Percentiles rank a stretch among this genome's conserved stretches.
Conservation (phyloP, 2,888 invertebrate species). For the Mactromeris polynyma region DNA sequence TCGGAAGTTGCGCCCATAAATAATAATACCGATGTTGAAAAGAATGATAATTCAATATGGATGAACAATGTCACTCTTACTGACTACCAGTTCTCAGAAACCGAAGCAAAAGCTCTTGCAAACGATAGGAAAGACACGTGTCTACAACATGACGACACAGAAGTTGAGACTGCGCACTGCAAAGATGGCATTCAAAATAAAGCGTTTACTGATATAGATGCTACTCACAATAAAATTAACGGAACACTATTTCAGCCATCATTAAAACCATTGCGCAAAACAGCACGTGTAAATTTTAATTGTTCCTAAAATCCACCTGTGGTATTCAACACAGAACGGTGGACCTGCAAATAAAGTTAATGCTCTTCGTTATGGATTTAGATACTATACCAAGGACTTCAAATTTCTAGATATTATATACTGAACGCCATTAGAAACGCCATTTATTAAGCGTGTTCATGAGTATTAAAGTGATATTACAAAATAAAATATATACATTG, state of each 20-base stretch:
- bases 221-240: neutral
- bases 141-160: neutral
- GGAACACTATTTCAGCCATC: neutral
- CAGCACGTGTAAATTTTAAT: neutral
- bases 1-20: neutral
- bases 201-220: neutral
- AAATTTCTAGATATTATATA: no score
- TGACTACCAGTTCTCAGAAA: neutral
- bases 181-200: neutral
- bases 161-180: neutral
- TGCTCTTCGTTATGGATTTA: no score
- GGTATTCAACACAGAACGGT: neutral
- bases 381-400: no score
- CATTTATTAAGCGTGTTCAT: no score
- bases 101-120: neutral
- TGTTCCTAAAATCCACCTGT: neutral
- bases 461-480: no score
- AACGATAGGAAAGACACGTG: neutral
- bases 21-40: neutral
- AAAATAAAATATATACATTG: no score
- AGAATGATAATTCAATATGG: neutral
- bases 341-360: neutral
- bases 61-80: neutral
- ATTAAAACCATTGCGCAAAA: constrained; percentile 1
- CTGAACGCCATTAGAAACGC: no score